Base-by-base conservation (phyloP, 2,113 vertebrate genomes). In the Mionectes macconnelli region DNA sequence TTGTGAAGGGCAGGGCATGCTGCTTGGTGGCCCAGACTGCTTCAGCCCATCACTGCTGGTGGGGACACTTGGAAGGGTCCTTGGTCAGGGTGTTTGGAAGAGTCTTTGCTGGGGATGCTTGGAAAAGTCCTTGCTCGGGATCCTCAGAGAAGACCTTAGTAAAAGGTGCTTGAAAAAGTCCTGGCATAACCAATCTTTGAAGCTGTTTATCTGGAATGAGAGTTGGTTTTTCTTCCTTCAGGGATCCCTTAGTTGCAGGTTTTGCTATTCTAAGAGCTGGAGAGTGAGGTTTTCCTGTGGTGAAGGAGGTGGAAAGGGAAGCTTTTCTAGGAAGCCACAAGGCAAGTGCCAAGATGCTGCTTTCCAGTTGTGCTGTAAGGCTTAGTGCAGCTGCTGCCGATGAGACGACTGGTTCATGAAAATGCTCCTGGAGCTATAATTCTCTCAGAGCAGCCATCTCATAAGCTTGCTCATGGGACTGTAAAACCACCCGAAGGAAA, bases 141-240 rank as follows among this genome's bases (percentile, higher is more conserved):
- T 64, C 16, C 35, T 63, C 13, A 8, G 22, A 45, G 23, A 27
- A 64, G 24, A 49, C 33, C 47, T 53, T 4, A 4, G 18, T 40
- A 55, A 55, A 33, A 35, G 28, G 69, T 1, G 4, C 45, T 73
- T 6, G 5, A 42, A 40, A 33, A 50, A 82, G 40, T 40, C 18
- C 20, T 44, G 4, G 1, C 0, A 0, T 40, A 39, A n/a, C 18
- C n/a, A 37, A 1, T 68, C 47, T 57, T 67, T 70, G 63, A 81
- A 76, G 37, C 22, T 66, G 0, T 74, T 64, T 78, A 3, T 63
- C 30, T 83, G 82, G 33, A 77, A 50, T 16, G 31, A 18, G 4
- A 59, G 14, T 22, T 80, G 35, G 3, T 44, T 92, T 56, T 93
- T 23, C 24, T 75, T 91, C 27, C 6, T 66, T 85, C 42, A 47